Conservation (phyloP, 1,140 invertebrate genomes). For the Oscheius sp. region DNA sequence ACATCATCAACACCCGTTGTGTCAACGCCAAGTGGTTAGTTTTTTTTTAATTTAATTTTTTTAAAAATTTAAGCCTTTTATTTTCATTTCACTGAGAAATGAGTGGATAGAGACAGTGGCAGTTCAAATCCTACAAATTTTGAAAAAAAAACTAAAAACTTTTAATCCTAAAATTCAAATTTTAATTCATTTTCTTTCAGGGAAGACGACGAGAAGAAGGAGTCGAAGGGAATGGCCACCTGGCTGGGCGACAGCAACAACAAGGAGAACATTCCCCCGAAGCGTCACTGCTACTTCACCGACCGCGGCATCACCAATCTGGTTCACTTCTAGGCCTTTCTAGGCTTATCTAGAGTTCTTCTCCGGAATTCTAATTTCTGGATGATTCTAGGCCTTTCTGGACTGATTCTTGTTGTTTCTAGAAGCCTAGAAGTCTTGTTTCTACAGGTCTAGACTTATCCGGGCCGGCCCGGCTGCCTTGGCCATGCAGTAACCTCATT, state of each 20-base stretch:
- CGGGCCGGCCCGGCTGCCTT: too few species aligned
- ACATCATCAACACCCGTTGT: conserved; percentile 75
- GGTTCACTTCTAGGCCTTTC: background rate
- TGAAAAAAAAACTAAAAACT: background rate
- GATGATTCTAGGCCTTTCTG: too few species aligned
- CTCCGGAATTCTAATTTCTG: too few species aligned
- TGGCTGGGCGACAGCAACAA: background rate
- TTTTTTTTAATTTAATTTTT: too few species aligned
- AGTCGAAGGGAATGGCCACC: background rate
- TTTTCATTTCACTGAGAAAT: background rate
- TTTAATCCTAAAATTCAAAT: background rate
- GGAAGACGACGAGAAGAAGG: conserved; percentile 10
- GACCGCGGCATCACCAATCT: background rate
- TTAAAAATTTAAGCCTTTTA: too few species aligned
- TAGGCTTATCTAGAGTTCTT: background rate
- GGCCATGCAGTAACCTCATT: too few species aligned
- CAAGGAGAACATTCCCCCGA: background rate
- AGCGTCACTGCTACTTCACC: background rate
- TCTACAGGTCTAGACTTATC: too few species aligned
- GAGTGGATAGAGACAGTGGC: background rate
- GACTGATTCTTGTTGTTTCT: too few species aligned
- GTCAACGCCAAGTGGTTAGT: conserved; percentile 62
- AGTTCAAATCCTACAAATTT: background rate
- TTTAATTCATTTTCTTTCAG: background rate
- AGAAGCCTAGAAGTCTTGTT: too few species aligned